These are phyloP conservation scores for Sebastes steindachneri DNA, from an alignment of 2,797 vertebrate species.

Conservation along the genomic window DNA sequence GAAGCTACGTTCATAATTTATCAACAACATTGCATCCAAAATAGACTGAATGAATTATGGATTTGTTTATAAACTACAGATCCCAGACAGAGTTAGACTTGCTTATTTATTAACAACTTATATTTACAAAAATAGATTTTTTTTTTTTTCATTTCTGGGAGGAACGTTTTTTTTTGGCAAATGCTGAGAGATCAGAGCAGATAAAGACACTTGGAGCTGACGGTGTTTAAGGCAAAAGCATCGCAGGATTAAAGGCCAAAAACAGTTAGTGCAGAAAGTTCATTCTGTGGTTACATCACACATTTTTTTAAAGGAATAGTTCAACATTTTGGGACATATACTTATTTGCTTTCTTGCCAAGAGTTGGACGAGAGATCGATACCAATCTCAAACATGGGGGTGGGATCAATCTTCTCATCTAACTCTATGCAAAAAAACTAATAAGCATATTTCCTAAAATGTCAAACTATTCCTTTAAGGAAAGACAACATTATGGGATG, in stretches of 20 bases:
- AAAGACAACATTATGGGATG: neutral
- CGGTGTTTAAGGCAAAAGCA: constrained; percentile 19
- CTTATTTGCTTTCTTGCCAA: no score
- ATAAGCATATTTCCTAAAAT: no score
- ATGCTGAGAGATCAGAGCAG: constrained; percentile 42
- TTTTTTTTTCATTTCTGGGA: constrained; percentile 11
- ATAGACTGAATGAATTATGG: constrained; percentile 30
- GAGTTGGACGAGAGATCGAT: neutral
- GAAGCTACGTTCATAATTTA: constrained; percentile 37
- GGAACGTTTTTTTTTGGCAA: constrained; percentile 61
- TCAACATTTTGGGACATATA: neutral
- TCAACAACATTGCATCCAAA: constrained; percentile 14
- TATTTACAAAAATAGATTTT: constrained; percentile 78
- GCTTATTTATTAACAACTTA: constrained; percentile 57
- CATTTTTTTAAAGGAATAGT: neutral
- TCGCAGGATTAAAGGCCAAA: neutral
- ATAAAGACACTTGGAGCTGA: neutral
- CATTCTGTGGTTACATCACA: constrained; percentile 1
- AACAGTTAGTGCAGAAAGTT: neutral
- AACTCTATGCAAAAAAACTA: neutral
- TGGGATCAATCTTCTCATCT: neutral
- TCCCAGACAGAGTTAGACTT: constrained; percentile 40
- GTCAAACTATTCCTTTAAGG: no score
- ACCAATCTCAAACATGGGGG: neutral
- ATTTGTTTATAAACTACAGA: constrained; percentile 27